Base-by-base conservation (phyloP, 2,797 vertebrate species). In the Spondyliosoma cantharus region DNA sequence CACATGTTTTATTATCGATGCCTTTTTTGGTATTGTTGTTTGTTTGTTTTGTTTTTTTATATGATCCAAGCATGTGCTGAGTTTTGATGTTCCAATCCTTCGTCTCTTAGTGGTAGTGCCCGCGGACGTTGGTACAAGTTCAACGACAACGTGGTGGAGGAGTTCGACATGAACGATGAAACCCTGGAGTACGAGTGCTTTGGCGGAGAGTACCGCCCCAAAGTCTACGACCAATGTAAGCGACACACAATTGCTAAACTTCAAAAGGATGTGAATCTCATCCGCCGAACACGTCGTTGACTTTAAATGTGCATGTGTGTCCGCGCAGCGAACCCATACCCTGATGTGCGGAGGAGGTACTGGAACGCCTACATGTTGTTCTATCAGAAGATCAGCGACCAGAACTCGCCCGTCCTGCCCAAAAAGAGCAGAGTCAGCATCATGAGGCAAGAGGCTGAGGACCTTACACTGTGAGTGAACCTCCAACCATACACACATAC, bases 301-400 rank as follows among this genome's bases (percentile, higher is more conserved):
- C 20, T 24, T 53, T 53, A 13, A 13, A 5, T 54, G 27, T 81
- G 13, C 74, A 2, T 76, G 19, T 78, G 3, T 80, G 58, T 82
- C 7, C 53, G 42, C 59, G 25, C 89, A 99, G 98, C 98, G 59
- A 99, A 99, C 73, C 98, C 98, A 0, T 99, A 99, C 87, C 97
- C 98, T 3, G 98, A 99, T 1, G 95, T 99, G 43, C 96, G 98
- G 24, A 94, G 98, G 65, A 95, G 98, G 45, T 99, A 99, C 93
- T 99, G 98, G 98, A 99, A 99, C 0, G 98, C 98, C 74, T 99
- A 99, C 90, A 99, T 99, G 98, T 93, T 99, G 67, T 99, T 99
- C 89, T 99, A 99, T 92, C 98, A 99, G 92, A 96, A 97, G 65
- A 97, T 97, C 53, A 97, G 97, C 0, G 98, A 99, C 80, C 97